A percentile compares a stretch with the other conserved stretches of the same genome.
phyloP scores from a whole-genome alignment of 1,140 invertebrate genomes.

The Latrodectus geometricus region DNA sequence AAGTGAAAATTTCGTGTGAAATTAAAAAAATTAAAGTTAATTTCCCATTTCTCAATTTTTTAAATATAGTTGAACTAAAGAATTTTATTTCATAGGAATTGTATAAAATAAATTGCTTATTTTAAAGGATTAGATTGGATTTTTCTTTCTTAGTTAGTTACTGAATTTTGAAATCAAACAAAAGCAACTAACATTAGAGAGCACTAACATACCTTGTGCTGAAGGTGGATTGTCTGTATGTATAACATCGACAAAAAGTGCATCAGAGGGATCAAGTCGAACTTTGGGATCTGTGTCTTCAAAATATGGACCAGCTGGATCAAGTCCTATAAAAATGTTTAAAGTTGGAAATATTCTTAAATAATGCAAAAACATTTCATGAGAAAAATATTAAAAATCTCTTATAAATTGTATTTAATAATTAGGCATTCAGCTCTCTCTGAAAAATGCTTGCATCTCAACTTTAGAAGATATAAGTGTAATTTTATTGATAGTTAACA shows the following conservation, averaged over 20 bases:
- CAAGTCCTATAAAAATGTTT: slow-evolving; percentile 67
- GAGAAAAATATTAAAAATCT: not conserved
- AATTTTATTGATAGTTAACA: too few relatives aligned
- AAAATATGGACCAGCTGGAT: slow-evolving; percentile 65
- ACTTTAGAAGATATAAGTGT: too few relatives aligned
- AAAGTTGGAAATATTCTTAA: not conserved
- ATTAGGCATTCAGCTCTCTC: too few relatives aligned
- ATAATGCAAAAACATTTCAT: not conserved
- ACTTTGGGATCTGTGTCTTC: slow-evolving; percentile 70
- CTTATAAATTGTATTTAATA: not conserved
- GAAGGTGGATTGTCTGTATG: slow-evolving; percentile 73
- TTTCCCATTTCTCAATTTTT: too few relatives aligned
- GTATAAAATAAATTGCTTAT: too few relatives aligned
- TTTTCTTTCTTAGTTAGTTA: not conserved
- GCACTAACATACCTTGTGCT: slow-evolving; percentile 75
- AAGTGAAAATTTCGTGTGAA: not conserved
- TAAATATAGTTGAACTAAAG: too few relatives aligned
- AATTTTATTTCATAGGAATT: too few relatives aligned
- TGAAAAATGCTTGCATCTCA: too few relatives aligned
- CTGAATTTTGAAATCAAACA: not conserved
- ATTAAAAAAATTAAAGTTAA: not conserved
- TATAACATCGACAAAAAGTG: slow-evolving; percentile 67
- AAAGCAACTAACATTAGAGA: not conserved
- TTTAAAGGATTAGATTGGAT: too few relatives aligned
- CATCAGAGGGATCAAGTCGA: slow-evolving; percentile 68